Base-by-base conservation (phyloP, 2,113 vertebrate genomes). In the Brachyistius frenatus region DNA sequence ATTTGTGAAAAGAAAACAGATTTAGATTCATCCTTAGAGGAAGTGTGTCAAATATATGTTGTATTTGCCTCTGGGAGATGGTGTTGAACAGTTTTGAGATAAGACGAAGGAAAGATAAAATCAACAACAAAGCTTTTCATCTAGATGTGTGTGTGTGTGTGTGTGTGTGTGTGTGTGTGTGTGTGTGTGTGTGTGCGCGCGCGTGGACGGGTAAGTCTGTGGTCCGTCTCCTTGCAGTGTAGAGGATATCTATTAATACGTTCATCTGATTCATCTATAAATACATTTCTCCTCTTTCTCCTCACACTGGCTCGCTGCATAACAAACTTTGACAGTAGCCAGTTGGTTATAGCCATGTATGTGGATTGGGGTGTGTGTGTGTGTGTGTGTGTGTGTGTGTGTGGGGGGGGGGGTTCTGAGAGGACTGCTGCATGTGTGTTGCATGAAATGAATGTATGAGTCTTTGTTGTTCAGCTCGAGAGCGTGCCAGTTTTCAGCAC, bases 231-330 rank as follows among this genome's bases (percentile, higher is more conserved):
- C 70, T 75, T 81, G 69, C 63, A 85, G 71, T 84, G 83, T 84
- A 62, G 65, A 89, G 60, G 72, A 86, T 81, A 85, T 89, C 86
- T 93, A 92, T 90, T 92, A 89, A 92, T 92, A 93, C 71, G 66
- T 87, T 80, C 37, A 82, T 88, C 84, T 82, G 80, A 90, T 91
- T 86, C 71, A 89, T 90, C 90, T 91, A 91, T 92, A 90, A 92
- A 93, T 93, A 92, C 75, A 86, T 83, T 81, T 85, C 79, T 86
- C 58, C 83, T 81, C 76, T 62, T 83, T 76, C 82, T 89, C 78
- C 63, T 82, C 78, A 70, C 73, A 53, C 73, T 58, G 73, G 47
- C 52, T 68, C 16, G 7, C 69, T 78, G 66, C 62, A 55, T 87
- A 78, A 87, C 71, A 67, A 84, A 76, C 83, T 91, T 36, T 89